Conservation (phyloP, 1,140 invertebrate species). For the Lordiphosa stackelbergi region DNA sequence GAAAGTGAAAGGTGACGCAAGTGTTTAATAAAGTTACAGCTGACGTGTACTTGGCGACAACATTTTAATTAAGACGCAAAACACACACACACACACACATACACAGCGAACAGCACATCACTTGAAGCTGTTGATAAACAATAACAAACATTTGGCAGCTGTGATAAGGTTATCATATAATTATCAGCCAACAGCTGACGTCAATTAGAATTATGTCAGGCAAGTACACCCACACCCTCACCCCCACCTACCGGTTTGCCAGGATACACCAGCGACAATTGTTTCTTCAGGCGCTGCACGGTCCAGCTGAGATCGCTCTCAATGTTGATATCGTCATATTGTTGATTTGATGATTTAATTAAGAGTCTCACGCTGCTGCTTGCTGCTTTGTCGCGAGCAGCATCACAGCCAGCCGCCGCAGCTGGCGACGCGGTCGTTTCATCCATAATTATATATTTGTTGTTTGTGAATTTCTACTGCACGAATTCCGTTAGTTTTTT, state of each 20-base stretch:
- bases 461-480: constrained; percentile 33
- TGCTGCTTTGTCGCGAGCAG: constrained; percentile 45
- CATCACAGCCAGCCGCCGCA: constrained; percentile 63
- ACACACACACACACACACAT: background rate
- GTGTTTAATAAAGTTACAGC: constrained; percentile 5
- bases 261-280: constrained; percentile 90
- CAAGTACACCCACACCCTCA: too few species aligned
- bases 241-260: constrained; percentile 88
- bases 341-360: constrained; percentile 92
- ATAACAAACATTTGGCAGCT: constrained; percentile 7
- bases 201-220: constrained; percentile 6
- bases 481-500: constrained; percentile 30
- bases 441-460: constrained; percentile 45
- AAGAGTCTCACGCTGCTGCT: constrained; percentile 78
- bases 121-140: constrained; percentile 6
- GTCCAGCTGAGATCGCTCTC: constrained; percentile 90
- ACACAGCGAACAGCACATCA: too few species aligned
- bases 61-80: constrained; percentile 12
- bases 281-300: constrained; percentile 88
- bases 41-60: constrained; percentile 12
- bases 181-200: constrained; percentile 14
- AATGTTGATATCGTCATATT: constrained; percentile 90
- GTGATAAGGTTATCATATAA: constrained; percentile 5
- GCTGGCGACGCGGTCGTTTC: constrained; percentile 55
- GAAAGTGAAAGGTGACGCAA: constrained; percentile 3